These are phyloP conservation scores for Parauchenoglanis ngamensis DNA, from an alignment of 2,797 vertebrate species.

Conservation along the genomic window DNA sequence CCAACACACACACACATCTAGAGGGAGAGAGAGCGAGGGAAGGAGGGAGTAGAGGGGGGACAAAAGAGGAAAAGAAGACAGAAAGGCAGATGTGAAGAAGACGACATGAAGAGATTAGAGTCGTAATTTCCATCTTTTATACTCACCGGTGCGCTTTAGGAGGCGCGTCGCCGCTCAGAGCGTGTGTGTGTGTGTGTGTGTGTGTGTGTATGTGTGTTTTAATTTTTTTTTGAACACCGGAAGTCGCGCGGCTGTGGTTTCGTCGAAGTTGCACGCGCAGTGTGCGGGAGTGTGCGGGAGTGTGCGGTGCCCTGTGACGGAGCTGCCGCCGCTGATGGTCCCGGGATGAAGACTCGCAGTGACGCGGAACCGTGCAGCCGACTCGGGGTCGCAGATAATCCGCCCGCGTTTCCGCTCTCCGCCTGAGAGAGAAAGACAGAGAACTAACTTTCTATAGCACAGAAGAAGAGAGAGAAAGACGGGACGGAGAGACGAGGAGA, in stretches of 20 bases:
- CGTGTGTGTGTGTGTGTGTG: neutral
- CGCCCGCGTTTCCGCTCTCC: constrained; percentile 8
- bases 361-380: constrained; percentile 18
- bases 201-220: neutral
- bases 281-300: neutral
- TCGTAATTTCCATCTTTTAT: neutral
- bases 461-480: neutral
- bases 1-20: neutral
- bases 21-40: neutral
- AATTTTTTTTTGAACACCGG: neutral
- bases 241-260: constrained; percentile 4
- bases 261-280: neutral
- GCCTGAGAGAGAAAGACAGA: constrained; percentile 40
- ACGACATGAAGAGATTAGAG: neutral
- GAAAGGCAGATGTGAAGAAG: neutral
- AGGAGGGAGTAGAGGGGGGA: constrained; percentile 61
- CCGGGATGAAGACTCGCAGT: constrained; percentile 10
- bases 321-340: constrained; percentile 29
- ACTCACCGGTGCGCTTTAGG: constrained; percentile 37
- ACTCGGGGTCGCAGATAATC: constrained; percentile 27
- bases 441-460: neutral
- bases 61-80: constrained; percentile 27
- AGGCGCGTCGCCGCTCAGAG: constrained; percentile 16
- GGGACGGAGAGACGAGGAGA: constrained; percentile 62
- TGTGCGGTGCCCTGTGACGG: constrained; percentile 14